A percentile compares a stretch with the other conserved stretches of the same genome.
phyloP scores from a whole-genome alignment of 2,113 vertebrate species.

The Cranoglanis bouderius region DNA sequence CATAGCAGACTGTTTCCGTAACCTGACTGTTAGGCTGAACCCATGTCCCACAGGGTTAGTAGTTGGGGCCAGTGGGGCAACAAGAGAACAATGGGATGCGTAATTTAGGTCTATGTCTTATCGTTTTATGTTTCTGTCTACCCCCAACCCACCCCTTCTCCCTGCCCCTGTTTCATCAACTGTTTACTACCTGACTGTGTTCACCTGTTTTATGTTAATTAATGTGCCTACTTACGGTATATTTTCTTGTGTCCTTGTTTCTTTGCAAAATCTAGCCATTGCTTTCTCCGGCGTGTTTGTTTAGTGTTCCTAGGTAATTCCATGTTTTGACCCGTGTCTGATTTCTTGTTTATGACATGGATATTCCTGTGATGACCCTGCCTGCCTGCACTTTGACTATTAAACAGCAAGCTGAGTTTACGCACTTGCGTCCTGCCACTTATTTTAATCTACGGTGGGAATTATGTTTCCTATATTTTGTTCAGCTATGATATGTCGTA shows the following conservation, averaged over 20 bases:
- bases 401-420: no score
- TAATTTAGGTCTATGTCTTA: no score
- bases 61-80: background rate
- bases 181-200: background rate
- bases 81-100: background rate
- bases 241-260: no score
- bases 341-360: background rate
- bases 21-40: background rate
- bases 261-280: background rate
- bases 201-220: background rate
- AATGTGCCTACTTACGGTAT: no score
- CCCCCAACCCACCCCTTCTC: background rate
- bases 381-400: no score
- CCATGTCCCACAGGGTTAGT: background rate
- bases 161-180: background rate
- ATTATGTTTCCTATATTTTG: background rate
- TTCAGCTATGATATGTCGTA: background rate
- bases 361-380: no score
- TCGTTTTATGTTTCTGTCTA: background rate
- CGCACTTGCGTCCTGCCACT: no score
- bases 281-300: background rate
- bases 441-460: no score
- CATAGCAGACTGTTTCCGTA: background rate
- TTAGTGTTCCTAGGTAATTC: background rate
- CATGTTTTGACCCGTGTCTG: background rate